Evolutionary conservation across 92 coral and sea anemone species (phyloP), one percentile per base, ranked within the genome.

Genomic region (Palythoa grandis): DNA sequence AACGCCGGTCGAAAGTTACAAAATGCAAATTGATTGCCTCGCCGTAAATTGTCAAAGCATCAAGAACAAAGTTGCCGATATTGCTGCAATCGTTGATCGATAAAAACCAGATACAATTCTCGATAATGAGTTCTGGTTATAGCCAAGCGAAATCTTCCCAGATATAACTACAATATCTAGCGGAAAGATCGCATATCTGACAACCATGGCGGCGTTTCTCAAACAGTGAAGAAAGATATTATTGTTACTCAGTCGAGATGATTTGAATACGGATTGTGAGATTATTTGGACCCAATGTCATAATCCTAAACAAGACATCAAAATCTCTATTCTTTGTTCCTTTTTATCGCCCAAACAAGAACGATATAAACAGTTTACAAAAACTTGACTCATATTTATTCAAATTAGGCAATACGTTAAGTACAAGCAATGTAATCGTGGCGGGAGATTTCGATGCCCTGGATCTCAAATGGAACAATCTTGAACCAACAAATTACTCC

Each of bases 261-360:
- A 88, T 72, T 65, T 88, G 15, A 87, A 91, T 72, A 52, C 94
- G 5, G 89, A 77, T 50, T 88, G 94, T 78, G 91, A 87, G 67
- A 83, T 83, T 68, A 61, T 91, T n/a, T 87, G 93, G 88, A 87
- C 94, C 14, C 90, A 88, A 82, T 91, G 92, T 74, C 90, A 91
- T n/a, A 63, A 50, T 88, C 16, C 82, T 69, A 54, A 70, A 50
- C 50, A 72, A 72, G 83, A 84, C 57, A 65, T 54, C 86, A 40
- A 69, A 88, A 78, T 91, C 87, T 48, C 40, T 88, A 22, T 58
- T 80, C 11, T 82, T 91, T 57, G 89, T 89, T 35, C 78, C 92
- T 52, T 89, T 66, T 61, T 89, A 89, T 68, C 86, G 91, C n/a
- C 93, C 93, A 70, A 87, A 82, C 75, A 52, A 16, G 60, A 39